Evolutionary conservation across 2,113 vertebrate species (phyloP), one percentile per base, ranked within the genome.

Genomic region (Chaenogobius annularis): DNA sequence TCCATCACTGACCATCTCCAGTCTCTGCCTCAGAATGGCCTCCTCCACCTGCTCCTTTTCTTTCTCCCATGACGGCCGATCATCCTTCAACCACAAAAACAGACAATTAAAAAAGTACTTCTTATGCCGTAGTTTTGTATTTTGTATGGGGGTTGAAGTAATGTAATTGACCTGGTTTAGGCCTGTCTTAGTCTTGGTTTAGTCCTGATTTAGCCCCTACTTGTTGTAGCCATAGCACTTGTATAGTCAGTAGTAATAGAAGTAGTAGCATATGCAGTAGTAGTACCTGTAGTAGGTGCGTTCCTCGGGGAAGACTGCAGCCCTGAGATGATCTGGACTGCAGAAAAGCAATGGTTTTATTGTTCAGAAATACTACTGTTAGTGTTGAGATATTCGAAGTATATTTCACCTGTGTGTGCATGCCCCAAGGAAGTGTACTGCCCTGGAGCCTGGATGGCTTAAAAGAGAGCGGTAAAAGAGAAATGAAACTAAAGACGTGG

Each of bases 1-100:
- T 31, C 93, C 93, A 10, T 99, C 97, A 74, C 94, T 93, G 59
- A 83, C 56, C 97, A 98, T 99, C 86, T 98, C 93, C 85, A 79
- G 74, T 81, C 94, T 95, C 79, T 98, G 97, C 67, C 87, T 92
- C 65, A 93, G 90, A 46, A 98, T 88, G 6, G 92, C 92, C 74
- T 95, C 92, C 64, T 91, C 83, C 88, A 98, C 87, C 31, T 82
- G 91, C 4, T 80, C 75, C 75, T 90, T 85, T 73, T 96, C 95
- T 0, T 91, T 86, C 78, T 96, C 95, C 96, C 95, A 96, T 0
- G 91, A 73, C 11, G 89, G 88, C 87, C 93, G 93, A 0, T 93
- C 93, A 40, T 90, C 3, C 88, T 86, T 40, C 95, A 54, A 94
- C n/a, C 58, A 75, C 35, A 75, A 61, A 13, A 12, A 59, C 5